Evolutionary conservation across 23 tunicate genomes (phyloP).

Genomic region (Phallusia fumigata): DNA sequence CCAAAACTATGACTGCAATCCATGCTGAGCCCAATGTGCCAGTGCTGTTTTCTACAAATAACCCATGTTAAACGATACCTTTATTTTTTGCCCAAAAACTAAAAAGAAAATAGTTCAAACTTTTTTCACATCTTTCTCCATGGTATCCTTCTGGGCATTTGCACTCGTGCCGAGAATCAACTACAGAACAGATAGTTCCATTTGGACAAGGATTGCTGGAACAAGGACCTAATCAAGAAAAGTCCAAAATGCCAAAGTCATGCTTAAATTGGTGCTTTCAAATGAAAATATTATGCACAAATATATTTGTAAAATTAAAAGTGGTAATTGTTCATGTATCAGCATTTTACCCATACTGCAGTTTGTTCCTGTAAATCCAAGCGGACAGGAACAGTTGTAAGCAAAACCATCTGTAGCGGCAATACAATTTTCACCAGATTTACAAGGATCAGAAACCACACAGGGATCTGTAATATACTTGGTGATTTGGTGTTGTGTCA

Average conservation of each 20-base stretch:
- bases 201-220: background rate
- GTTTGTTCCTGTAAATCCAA: background rate
- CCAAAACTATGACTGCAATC: background rate
- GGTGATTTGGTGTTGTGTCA: too few species aligned
- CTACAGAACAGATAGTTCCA: background rate
- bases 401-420: background rate
- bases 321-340: background rate
- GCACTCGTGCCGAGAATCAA: background rate
- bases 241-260: too few species aligned
- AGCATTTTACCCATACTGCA: background rate
- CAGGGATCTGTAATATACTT: background rate
- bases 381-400: background rate
- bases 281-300: too few species aligned
- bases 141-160: background rate
- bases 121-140: conserved; percentile 2
- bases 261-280: too few species aligned
- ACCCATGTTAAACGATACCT: background rate
- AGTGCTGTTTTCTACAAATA: background rate
- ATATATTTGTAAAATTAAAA: too few species aligned
- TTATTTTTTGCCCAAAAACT: background rate
- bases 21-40: background rate
- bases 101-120: background rate
- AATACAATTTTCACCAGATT: background rate
- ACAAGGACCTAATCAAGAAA: background rate
- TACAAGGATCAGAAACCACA: background rate